Conservation (phyloP, 2,797 vertebrate genomes). For the Lacerta agilis region DNA sequence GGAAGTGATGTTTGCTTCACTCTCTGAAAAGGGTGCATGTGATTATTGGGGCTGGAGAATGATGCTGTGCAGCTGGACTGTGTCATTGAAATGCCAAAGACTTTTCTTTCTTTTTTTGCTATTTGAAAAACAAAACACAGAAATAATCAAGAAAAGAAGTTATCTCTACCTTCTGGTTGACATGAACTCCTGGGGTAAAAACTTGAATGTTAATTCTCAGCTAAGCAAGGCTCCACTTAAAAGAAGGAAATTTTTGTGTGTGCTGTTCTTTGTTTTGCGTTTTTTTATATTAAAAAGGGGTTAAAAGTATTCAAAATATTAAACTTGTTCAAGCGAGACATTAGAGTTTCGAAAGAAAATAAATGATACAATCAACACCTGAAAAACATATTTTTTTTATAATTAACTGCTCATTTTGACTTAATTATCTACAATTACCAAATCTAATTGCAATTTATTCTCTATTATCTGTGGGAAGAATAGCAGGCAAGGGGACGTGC, state of each 20-base stretch:
- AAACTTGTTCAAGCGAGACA: slow-evolving; percentile 70
- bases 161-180: slow-evolving; percentile 52
- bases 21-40: slow-evolving; percentile 7
- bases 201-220: slow-evolving; percentile 70
- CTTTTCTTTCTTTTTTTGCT: slow-evolving; percentile 38
- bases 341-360: slow-evolving; percentile 74
- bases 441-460: slow-evolving; percentile 82
- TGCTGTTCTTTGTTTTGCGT: slow-evolving; percentile 47
- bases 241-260: slow-evolving; percentile 12
- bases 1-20: slow-evolving; percentile 57
- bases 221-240: slow-evolving; percentile 62
- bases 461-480: slow-evolving; percentile 77
- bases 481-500: slow-evolving; percentile 70
- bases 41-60: background rate
- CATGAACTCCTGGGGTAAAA: slow-evolving; percentile 54
- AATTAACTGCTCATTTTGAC: slow-evolving; percentile 82
- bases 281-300: background rate
- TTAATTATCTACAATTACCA: slow-evolving; percentile 82
- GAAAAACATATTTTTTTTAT: slow-evolving; percentile 77
- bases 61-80: background rate
- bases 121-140: slow-evolving; percentile 22
- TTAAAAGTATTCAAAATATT: slow-evolving; percentile 70
- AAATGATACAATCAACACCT: slow-evolving; percentile 78
- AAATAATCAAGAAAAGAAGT: slow-evolving; percentile 51
- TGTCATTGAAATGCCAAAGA: slow-evolving; percentile 24